Evolutionary conservation across 2,797 vertebrate species (phyloP).

Genomic region (Phoeniculus purpureus): DNA sequence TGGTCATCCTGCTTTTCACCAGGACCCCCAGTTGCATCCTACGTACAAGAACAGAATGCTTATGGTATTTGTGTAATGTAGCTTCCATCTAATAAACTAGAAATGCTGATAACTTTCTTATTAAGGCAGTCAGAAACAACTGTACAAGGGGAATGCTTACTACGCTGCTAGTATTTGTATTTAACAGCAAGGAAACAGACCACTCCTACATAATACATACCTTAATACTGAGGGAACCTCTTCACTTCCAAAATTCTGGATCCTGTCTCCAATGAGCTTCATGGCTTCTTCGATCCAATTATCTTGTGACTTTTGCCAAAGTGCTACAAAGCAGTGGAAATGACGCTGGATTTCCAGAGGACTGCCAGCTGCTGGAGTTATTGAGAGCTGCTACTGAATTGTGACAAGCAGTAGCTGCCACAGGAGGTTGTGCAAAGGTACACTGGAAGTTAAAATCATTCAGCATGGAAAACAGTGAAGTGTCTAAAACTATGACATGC

Average conservation of each 20-base stretch:
- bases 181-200: background rate
- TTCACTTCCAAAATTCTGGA: background rate
- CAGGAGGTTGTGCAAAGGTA: background rate
- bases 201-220: background rate
- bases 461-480: background rate
- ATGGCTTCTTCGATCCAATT: background rate
- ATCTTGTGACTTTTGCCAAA: background rate
- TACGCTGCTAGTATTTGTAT: background rate
- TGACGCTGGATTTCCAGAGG: background rate
- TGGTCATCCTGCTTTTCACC: too few relatives aligned
- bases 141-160: background rate
- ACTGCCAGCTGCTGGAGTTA: background rate
- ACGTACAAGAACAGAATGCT: background rate
- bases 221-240: background rate
- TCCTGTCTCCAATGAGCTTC: background rate
- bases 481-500: fast-evolving
- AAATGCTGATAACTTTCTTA: background rate
- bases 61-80: background rate
- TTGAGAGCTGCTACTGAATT: background rate
- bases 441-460: background rate
- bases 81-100: background rate
- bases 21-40: background rate
- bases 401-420: background rate
- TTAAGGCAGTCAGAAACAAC: background rate
- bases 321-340: background rate